Conservation (phyloP, 2,888 invertebrate species). For the Meteorus colon region DNA sequence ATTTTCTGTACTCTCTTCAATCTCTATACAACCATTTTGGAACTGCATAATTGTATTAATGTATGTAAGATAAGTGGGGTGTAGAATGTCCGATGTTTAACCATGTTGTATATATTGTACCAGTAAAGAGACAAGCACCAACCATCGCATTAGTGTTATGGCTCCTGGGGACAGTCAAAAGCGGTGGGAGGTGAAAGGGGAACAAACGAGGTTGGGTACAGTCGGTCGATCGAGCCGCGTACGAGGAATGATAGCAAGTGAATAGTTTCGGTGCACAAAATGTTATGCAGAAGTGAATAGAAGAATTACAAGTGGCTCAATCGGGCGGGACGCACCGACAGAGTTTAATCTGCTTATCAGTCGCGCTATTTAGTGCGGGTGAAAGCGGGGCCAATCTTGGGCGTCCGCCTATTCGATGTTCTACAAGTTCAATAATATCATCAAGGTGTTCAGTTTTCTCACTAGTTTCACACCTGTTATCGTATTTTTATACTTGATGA, state of each 20-base stretch:
- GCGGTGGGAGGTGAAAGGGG: slow-evolving; percentile 3
- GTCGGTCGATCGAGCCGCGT: slow-evolving; percentile 44
- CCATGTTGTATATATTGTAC: background rate
- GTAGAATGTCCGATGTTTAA: background rate
- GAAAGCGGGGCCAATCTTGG: slow-evolving; percentile 39
- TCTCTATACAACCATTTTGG: background rate
- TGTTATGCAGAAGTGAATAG: slow-evolving; percentile 30
- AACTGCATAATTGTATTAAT: slow-evolving; percentile 1
- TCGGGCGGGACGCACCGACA: slow-evolving; percentile 30
- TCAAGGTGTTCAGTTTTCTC: background rate
- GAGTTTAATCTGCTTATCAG: slow-evolving; percentile 30
- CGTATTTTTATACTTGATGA: slow-evolving; percentile 16
- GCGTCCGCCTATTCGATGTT: slow-evolving; percentile 1
- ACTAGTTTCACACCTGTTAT: slow-evolving; percentile 33
- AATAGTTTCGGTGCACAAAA: slow-evolving; percentile 44
- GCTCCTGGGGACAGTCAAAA: slow-evolving; percentile 26
- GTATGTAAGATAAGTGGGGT: background rate
- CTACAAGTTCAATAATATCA: slow-evolving; percentile 9
- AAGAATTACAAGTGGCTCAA: slow-evolving; percentile 27
- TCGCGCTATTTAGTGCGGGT: slow-evolving; percentile 37
- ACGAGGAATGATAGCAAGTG: slow-evolving; percentile 41
- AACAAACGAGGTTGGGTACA: background rate
- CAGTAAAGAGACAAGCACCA: slow-evolving; percentile 18
- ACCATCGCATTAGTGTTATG: background rate
- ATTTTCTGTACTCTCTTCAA: background rate